Evolutionary conservation across 1,140 invertebrate species (phyloP).

Genomic region (Antheraea pernyi): DNA sequence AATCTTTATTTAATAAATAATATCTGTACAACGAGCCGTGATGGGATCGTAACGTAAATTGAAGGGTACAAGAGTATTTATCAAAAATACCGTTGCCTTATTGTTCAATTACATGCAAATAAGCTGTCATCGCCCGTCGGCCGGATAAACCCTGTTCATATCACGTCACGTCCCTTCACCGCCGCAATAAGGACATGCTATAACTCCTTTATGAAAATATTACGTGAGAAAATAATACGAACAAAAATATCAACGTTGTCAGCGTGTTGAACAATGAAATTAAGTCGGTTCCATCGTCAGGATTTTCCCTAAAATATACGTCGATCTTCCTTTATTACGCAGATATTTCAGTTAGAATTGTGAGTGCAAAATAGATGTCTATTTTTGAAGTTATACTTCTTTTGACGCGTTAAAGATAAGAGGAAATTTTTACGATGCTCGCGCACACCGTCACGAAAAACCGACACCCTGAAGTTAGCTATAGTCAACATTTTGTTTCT

Average conservation of each 20-base stretch:
- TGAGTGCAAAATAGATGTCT: no score
- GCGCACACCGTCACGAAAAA: no score
- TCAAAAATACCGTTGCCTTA: neutral
- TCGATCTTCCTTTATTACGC: no score
- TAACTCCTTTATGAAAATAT: constrained; percentile 16
- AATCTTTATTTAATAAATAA: no score
- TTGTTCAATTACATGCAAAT: constrained; percentile 17
- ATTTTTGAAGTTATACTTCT: no score
- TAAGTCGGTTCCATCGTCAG: neutral
- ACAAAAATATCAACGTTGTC: constrained; percentile 4
- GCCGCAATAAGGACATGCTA: constrained; percentile 11
- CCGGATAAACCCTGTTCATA: constrained; percentile 5
- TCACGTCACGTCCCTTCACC: constrained; percentile 2
- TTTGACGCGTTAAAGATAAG: no score
- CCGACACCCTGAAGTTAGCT: no score
- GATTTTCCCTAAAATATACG: no score
- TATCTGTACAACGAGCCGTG: neutral
- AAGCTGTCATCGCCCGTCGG: neutral
- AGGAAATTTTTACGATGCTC: no score
- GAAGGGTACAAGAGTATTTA: neutral
- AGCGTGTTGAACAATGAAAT: neutral
- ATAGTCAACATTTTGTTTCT: no score
- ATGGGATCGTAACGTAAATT: neutral
- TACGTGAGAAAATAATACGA: neutral
- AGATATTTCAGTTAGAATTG: no score